Evolutionary conservation across 1,140 invertebrate species (phyloP).

Genomic region (Branchinecta lindahli): DNA sequence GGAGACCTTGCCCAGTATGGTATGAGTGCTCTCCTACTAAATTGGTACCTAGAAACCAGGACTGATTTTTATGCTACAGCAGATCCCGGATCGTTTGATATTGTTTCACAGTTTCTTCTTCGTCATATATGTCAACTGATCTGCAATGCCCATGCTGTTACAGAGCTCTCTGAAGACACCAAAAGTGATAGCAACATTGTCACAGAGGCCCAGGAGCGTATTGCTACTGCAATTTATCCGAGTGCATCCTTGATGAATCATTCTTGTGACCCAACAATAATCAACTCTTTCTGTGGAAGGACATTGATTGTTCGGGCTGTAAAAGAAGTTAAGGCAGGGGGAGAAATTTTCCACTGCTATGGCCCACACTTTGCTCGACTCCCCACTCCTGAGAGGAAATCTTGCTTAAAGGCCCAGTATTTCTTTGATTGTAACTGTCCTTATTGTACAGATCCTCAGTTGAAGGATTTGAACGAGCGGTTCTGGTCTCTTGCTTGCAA

Average conservation of each 20-base stretch:
- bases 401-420: slow-evolving; percentile 47
- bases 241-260: slow-evolving; percentile 82
- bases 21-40: slow-evolving; percentile 42
- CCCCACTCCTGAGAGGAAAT: slow-evolving; percentile 38
- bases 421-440: slow-evolving; percentile 49
- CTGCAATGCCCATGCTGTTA: slow-evolving; percentile 59
- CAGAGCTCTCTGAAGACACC: slow-evolving; percentile 31
- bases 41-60: slow-evolving; percentile 36
- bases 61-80: slow-evolving; percentile 36
- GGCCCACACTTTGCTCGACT: slow-evolving; percentile 49
- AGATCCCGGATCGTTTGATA: slow-evolving; percentile 18
- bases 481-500: not conserved
- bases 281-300: slow-evolving; percentile 43
- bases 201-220: slow-evolving; percentile 36
- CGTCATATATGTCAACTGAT: slow-evolving; percentile 57
- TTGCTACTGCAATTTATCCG: slow-evolving; percentile 70
- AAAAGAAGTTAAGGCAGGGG: slow-evolving; percentile 36
- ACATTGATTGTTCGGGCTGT: slow-evolving; percentile 40
- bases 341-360: slow-evolving; percentile 59
- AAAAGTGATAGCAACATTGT: slow-evolving; percentile 15
- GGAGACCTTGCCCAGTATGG: slow-evolving; percentile 47
- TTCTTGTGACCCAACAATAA: slow-evolving; percentile 67
- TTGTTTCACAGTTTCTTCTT: slow-evolving; percentile 44
- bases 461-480: slow-evolving; percentile 31
- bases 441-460: slow-evolving; percentile 36